These are phyloP conservation scores for Chrysolina haemoptera DNA, from an alignment of 2,888 invertebrate species.

Conservation along the genomic window DNA sequence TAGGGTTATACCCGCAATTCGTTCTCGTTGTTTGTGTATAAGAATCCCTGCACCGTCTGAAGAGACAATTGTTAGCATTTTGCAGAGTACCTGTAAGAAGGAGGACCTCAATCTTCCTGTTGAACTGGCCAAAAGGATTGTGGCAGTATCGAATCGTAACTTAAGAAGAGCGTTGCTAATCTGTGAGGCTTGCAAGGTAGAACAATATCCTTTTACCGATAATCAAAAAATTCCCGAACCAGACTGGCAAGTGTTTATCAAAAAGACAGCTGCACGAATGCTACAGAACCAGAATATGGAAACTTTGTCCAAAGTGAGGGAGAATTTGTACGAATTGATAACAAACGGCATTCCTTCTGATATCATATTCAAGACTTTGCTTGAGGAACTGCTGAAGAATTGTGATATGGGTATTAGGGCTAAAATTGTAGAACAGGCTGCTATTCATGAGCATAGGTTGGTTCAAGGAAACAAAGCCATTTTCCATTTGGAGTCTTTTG, in stretches of 20 bases:
- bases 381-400: constrained; percentile 87
- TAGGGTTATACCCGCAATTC: constrained; percentile 96
- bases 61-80: constrained; percentile 78
- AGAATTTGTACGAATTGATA: constrained; percentile 92
- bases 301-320: constrained; percentile 87
- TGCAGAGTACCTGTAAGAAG: constrained; percentile 80
- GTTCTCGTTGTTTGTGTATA: constrained; percentile 91
- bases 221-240: constrained; percentile 89
- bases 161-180: constrained; percentile 92
- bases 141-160: constrained; percentile 88
- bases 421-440: constrained; percentile 88
- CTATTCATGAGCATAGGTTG: constrained; percentile 93
- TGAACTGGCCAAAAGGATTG: constrained; percentile 84
- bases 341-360: constrained; percentile 95
- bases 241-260: constrained; percentile 94
- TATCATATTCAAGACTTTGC: constrained; percentile 89
- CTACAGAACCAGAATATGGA: constrained; percentile 85
- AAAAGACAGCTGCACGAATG: constrained; percentile 81
- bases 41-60: constrained; percentile 91
- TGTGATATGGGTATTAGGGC: constrained; percentile 93
- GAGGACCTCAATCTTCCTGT: constrained; percentile 85
- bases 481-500: constrained; percentile 97
- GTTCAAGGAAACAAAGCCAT: constrained; percentile 94
- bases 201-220: constrained; percentile 86
- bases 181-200: constrained; percentile 93